phyloP scores from a whole-genome alignment of 2,797 vertebrate genomes.

The Lepilemur septentrionalis region DNA sequence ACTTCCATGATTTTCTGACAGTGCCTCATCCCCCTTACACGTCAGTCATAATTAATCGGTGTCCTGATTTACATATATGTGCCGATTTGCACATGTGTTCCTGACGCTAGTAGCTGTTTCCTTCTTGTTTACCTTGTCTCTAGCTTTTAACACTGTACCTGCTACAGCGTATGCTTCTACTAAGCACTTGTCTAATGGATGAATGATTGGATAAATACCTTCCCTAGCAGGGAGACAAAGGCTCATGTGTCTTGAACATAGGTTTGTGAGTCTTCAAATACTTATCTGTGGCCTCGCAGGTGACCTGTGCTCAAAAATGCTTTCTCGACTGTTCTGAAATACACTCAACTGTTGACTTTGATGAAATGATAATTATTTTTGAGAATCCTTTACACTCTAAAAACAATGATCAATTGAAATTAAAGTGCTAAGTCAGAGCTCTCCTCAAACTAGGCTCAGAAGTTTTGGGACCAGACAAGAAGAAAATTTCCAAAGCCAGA shows the following conservation, averaged over 20 bases:
- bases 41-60: not conserved
- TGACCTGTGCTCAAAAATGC: not conserved
- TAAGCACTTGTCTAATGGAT: not conserved
- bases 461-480: constrained; percentile 15
- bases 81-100: not conserved
- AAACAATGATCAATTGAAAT: not conserved
- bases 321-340: constrained; percentile 38
- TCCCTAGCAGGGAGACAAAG: not conserved
- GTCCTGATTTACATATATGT: not conserved
- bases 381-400: not conserved
- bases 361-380: not conserved
- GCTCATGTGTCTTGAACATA: not conserved
- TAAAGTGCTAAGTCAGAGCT: not conserved
- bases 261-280: not conserved
- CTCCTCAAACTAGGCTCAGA: constrained; percentile 10
- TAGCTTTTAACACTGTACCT: not conserved
- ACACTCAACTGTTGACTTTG: not conserved
- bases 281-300: not conserved
- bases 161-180: not conserved
- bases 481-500: constrained; percentile 40
- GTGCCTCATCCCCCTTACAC: not conserved
- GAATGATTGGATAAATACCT: not conserved
- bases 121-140: not conserved
- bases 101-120: not conserved
- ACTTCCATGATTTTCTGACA: not conserved